These are phyloP conservation scores for Dipus sagitta DNA, from an alignment of 2,797 vertebrate species.

Conservation along the genomic window DNA sequence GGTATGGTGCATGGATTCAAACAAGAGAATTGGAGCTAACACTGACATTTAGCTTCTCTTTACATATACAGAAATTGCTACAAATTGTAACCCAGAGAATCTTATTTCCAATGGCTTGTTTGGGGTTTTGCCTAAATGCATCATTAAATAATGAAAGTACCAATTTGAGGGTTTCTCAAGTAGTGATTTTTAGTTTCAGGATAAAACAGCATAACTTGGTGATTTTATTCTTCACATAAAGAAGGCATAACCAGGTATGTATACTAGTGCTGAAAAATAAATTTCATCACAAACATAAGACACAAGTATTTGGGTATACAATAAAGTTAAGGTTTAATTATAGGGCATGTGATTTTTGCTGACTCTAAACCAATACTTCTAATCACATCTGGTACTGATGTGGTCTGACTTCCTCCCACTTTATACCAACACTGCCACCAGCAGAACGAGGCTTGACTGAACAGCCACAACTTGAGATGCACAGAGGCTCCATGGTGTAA, in stretches of 20 bases:
- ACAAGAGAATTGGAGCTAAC: slow-evolving; percentile 71
- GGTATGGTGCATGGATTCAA: slow-evolving; percentile 54
- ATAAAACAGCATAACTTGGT: slow-evolving; percentile 48
- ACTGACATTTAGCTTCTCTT: slow-evolving; percentile 67
- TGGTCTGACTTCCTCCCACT: slow-evolving; percentile 9
- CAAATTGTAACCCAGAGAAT: slow-evolving; percentile 51
- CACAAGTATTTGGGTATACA: neutral
- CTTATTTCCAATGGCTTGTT: slow-evolving; percentile 65
- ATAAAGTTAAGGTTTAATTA: slow-evolving; percentile 13
- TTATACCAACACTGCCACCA: neutral
- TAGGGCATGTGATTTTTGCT: neutral
- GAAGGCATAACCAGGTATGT: slow-evolving; percentile 61
- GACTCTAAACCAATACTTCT: neutral
- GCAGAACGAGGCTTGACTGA: neutral
- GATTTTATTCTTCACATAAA: slow-evolving; percentile 73
- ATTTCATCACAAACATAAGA: slow-evolving; percentile 44
- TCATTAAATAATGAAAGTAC: slow-evolving; percentile 77
- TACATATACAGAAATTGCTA: slow-evolving; percentile 53
- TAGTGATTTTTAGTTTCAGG: slow-evolving; percentile 63
- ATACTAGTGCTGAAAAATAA: slow-evolving; percentile 49
- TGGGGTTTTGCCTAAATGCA: slow-evolving; percentile 71
- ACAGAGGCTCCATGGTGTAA: no score
- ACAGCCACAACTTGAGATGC: neutral
- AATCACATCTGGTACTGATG: neutral
- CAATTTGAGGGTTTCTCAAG: slow-evolving; percentile 75